Conservation (phyloP, 2,113 vertebrate species). For the Turnix velox region DNA sequence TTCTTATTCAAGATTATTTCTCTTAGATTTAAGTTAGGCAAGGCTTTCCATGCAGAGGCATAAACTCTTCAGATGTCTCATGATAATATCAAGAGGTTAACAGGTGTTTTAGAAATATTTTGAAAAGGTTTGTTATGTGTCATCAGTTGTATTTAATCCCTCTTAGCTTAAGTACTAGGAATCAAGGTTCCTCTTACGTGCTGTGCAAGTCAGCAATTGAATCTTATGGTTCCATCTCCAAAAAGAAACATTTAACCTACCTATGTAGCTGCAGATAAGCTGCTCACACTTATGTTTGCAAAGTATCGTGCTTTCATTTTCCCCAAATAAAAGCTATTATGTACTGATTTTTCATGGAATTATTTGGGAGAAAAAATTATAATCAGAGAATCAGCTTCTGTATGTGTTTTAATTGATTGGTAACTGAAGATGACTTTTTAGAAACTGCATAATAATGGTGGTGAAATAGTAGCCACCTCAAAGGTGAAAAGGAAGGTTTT, state of each 20-base stretch:
- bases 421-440: not conserved
- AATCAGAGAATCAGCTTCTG: not conserved
- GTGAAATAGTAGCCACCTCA: not conserved
- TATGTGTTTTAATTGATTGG: not conserved
- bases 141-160: not conserved
- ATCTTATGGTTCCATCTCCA: not conserved
- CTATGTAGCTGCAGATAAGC: not conserved
- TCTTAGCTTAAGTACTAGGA: not conserved
- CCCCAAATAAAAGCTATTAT: not conserved
- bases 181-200: not conserved
- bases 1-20: not conserved
- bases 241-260: not conserved
- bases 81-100: not conserved
- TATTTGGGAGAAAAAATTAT: not conserved
- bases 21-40: not conserved
- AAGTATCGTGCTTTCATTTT: not conserved
- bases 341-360: not conserved
- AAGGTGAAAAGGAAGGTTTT: not conserved
- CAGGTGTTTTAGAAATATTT: not conserved
- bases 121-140: not conserved
- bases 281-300: not conserved
- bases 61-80: not conserved
- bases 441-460: not conserved
- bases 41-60: not conserved
- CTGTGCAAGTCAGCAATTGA: not conserved